Evolutionary conservation across 2,113 vertebrate genomes (phyloP).

Genomic region (Rhabdornis inornatus): DNA sequence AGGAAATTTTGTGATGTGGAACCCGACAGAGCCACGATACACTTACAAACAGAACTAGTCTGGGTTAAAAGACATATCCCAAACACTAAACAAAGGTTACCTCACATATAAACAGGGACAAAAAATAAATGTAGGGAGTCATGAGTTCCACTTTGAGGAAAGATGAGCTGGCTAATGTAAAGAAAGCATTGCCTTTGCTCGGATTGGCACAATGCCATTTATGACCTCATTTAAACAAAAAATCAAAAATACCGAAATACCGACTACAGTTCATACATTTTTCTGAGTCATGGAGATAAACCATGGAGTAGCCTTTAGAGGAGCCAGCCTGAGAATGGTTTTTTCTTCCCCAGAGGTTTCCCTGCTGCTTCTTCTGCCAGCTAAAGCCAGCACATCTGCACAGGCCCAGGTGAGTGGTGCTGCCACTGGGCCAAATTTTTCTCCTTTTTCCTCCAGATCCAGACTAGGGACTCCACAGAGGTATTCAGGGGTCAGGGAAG

Average conservation of each 20-base stretch:
- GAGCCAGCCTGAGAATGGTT: neutral
- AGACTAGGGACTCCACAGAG: neutral
- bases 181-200: neutral
- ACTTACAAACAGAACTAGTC: neutral
- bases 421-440: fast-evolving
- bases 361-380: neutral
- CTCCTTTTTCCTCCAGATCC: neutral
- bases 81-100: neutral
- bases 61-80: neutral
- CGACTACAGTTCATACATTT: neutral
- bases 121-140: neutral
- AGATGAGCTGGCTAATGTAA: neutral
- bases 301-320: neutral
- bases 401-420: neutral
- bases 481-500: neutral
- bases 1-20: neutral
- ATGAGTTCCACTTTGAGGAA: neutral
- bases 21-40: neutral
- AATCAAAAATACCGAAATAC: neutral
- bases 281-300: neutral
- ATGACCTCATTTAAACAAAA: neutral
- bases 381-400: neutral
- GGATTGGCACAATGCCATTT: neutral
- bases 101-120: neutral
- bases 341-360: neutral